Evolutionary conservation across 2,888 invertebrate genomes (phyloP).

Genomic region (Polymixis lichenea): DNA sequence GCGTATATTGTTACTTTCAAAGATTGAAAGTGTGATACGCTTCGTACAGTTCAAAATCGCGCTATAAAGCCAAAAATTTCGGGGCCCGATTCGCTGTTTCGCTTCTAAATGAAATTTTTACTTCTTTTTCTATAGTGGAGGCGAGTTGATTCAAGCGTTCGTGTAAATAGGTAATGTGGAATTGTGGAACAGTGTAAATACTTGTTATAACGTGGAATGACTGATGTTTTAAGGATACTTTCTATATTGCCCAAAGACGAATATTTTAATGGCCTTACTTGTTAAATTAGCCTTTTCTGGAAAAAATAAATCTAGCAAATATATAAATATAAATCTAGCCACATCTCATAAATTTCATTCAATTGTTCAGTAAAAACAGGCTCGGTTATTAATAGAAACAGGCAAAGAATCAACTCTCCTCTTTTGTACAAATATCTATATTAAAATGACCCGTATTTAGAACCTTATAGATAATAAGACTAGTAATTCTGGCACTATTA

Average conservation of each 20-base stretch:
- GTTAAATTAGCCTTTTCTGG: not conserved
- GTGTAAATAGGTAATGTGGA: conserved; percentile 31
- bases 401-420: conserved; percentile 31
- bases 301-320: too few species aligned
- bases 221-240: conserved; percentile 1
- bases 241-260: not conserved
- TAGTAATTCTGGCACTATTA: conserved; percentile 8
- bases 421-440: conserved; percentile 11
- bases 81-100: not conserved
- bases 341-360: not conserved
- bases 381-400: not conserved
- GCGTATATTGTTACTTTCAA: not conserved
- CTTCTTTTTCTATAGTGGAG: conserved; percentile 13
- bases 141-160: conserved; percentile 43
- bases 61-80: not conserved
- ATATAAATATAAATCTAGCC: too few species aligned
- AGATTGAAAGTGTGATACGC: not conserved
- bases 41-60: not conserved
- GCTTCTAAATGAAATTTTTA: not conserved
- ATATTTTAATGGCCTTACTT: conserved; percentile 14
- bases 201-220: not conserved
- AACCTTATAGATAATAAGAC: conserved; percentile 14
- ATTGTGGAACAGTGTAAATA: conserved; percentile 44
- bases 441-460: conserved; percentile 12
- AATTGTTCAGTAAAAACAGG: not conserved